phyloP scores from a whole-genome alignment of 2,797 vertebrate species.

The Clarias pachynema region DNA sequence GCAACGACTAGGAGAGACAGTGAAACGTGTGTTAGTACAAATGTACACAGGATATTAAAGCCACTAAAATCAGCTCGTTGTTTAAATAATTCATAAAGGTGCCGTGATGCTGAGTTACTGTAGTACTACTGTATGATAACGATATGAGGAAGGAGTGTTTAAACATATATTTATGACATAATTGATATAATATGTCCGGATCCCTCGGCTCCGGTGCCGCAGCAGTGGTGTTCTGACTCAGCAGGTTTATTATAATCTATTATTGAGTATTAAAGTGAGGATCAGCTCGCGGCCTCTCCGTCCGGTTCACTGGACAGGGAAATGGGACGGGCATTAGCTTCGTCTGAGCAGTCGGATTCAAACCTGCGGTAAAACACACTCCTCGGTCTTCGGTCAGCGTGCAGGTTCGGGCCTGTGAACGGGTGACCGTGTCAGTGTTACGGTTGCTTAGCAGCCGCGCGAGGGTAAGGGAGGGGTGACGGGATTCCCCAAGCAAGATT shows the following conservation, averaged over 20 bases:
- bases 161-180: background rate
- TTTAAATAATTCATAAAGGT: background rate
- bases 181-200: background rate
- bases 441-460: slow-evolving; percentile 23
- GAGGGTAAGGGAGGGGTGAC: slow-evolving; percentile 56
- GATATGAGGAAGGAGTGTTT: background rate
- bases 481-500: slow-evolving; percentile 77
- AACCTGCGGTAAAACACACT: background rate
- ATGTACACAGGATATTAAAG: background rate
- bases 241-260: background rate
- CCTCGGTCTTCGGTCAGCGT: slow-evolving; percentile 1
- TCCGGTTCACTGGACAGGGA: slow-evolving; percentile 17
- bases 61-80: background rate
- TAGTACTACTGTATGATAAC: too few relatives aligned
- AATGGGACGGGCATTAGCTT: background rate
- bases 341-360: slow-evolving; percentile 1
- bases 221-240: background rate
- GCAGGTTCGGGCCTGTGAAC: slow-evolving; percentile 44
- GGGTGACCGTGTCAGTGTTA: slow-evolving; percentile 80
- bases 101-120: too few relatives aligned
- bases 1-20: background rate
- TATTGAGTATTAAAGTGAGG: background rate
- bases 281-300: background rate
- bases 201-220: background rate
- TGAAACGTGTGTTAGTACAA: background rate